Evolutionary conservation across 2,888 invertebrate genomes (phyloP), one percentile per base, ranked within the genome.

Genomic region (Conchocele bisecta): DNA sequence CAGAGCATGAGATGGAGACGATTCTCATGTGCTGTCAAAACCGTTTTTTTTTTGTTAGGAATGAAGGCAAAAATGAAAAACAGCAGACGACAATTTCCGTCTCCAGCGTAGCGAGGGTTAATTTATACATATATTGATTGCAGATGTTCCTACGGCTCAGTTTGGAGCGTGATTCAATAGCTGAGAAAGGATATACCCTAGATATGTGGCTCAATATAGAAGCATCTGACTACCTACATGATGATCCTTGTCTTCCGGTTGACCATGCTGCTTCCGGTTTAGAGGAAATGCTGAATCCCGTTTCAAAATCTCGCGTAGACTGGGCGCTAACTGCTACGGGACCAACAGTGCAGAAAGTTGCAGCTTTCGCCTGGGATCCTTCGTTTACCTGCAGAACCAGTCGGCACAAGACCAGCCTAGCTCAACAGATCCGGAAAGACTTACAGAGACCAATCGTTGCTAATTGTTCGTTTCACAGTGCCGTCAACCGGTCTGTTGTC

Each of bases 141-240:
- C n/a, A n/a, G n/a, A 42, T 82, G 39, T 82, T 82, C 51, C 51
- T 58, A 6, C 54, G 58, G 0, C 57, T 83, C 4, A 68, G 70
- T 9, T 48, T 44, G 24, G 41, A 65, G 7, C 58, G 75, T 13
- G 79, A 82, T 26, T 17, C n/a, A 0, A 20, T 75, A 0, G 17
- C 24, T 0, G 53, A 73, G 35, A 6, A 41, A 17, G 72, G 72
- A 0, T 13, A 33, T 31, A 42, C 39, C 17, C 72, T 81, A 28
- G 84, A 86, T 13, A 66, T 84, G 5, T 88, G 88, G 88, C 61
- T 87, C 9, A 75, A 79, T 42, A 69, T 86, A n/a, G 86, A 88
- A 68, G 85, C 87, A 0, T 87, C 81, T 60, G 86, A 86, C 26
- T 69, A 79, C 56, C 65, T 86, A 7, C 56, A 79, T 26, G 81